Conservation (phyloP, 2,113 vertebrate genomes). For the Galemys pyrenaicus region DNA sequence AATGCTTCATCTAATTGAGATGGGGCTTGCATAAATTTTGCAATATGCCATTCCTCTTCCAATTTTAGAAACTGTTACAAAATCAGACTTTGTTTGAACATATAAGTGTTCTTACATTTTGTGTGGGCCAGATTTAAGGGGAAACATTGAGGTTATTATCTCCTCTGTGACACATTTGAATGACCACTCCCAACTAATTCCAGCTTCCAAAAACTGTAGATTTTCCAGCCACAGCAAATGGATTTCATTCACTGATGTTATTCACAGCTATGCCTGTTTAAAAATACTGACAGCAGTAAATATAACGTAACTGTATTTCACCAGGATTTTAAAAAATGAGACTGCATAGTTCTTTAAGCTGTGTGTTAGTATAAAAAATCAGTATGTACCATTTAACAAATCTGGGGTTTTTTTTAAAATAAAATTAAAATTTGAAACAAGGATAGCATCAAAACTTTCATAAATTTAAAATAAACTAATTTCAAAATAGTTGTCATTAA, state of each 20-base stretch:
- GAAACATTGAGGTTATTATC: constrained; percentile 78
- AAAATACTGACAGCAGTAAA: constrained; percentile 30
- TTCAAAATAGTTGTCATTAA: background rate
- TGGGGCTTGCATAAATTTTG: constrained; percentile 59
- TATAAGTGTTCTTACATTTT: constrained; percentile 72
- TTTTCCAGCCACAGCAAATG: constrained; percentile 66
- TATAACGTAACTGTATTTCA: background rate
- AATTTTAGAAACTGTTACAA: constrained; percentile 74
- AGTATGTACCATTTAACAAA: constrained; percentile 17
- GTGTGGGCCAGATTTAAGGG: constrained; percentile 70
- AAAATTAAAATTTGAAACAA: constrained; percentile 22
- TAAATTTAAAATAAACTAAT: background rate
- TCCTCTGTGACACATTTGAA: constrained; percentile 71
- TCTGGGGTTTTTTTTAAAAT: background rate
- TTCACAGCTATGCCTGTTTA: constrained; percentile 46
- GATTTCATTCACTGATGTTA: constrained; percentile 58
- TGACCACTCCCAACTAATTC: constrained; percentile 77
- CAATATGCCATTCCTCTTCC: constrained; percentile 51
- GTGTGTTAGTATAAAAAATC: constrained; percentile 6
- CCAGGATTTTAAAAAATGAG: background rate
- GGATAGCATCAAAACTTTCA: background rate
- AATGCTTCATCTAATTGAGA: background rate
- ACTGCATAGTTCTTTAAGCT: constrained; percentile 31
- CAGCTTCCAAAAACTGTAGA: constrained; percentile 75
- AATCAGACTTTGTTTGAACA: constrained; percentile 69